Conservation (phyloP, 2,113 vertebrate species). For the Brachirus orientalis region DNA sequence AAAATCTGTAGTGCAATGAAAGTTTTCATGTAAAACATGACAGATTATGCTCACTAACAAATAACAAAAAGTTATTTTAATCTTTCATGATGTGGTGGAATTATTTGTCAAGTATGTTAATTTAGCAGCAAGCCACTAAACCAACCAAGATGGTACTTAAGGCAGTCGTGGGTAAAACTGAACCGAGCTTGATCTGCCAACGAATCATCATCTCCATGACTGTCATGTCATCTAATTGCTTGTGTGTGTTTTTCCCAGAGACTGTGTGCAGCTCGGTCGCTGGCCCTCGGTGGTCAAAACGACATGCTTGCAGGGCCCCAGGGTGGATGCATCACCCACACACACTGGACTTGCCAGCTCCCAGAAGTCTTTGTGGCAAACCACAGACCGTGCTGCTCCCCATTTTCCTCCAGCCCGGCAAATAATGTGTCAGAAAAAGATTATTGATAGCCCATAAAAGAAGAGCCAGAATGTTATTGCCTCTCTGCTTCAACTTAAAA, state of each 20-base stretch:
- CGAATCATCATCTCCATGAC: slow-evolving; percentile 80
- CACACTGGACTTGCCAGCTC: slow-evolving; percentile 76
- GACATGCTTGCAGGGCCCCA: slow-evolving; percentile 80
- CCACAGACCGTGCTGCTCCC: slow-evolving; percentile 85
- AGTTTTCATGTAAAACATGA: slow-evolving; percentile 4
- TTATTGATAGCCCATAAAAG: slow-evolving; percentile 78
- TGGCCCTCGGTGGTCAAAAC: slow-evolving; percentile 81
- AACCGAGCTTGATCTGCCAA: slow-evolving; percentile 32
- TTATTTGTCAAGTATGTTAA: slow-evolving; percentile 18
- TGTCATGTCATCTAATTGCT: slow-evolving; percentile 78
- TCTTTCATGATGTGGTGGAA: slow-evolving; percentile 21
- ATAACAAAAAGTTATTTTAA: slow-evolving; percentile 10
- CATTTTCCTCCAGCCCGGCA: slow-evolving; percentile 76
- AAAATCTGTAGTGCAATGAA: not conserved
- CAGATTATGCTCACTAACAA: slow-evolving; percentile 1
- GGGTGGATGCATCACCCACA: slow-evolving; percentile 75
- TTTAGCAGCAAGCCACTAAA: slow-evolving; percentile 17
- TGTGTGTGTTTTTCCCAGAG: slow-evolving; percentile 75
- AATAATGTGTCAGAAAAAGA: slow-evolving; percentile 82
- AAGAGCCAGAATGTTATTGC: slow-evolving; percentile 74
- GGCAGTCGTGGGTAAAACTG: slow-evolving; percentile 12
- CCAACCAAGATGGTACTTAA: slow-evolving; percentile 12
- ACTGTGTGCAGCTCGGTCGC: slow-evolving; percentile 80
- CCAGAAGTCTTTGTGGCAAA: slow-evolving; percentile 77
- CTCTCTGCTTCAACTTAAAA: slow-evolving; percentile 61